These are phyloP conservation scores for Bombus waltoni DNA, from an alignment of 1,140 invertebrate species.

Conservation along the genomic window DNA sequence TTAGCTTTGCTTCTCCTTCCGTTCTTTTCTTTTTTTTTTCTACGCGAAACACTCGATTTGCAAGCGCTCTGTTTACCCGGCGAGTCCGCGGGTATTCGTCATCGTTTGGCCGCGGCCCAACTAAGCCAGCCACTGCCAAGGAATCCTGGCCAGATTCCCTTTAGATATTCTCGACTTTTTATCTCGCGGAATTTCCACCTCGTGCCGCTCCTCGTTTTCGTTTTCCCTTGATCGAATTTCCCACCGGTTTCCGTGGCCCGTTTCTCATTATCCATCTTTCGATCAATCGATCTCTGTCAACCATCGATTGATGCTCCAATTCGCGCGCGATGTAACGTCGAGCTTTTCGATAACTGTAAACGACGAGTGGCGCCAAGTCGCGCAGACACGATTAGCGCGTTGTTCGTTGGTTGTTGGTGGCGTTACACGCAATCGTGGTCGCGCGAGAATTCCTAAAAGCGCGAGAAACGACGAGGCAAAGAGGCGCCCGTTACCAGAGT, in stretches of 20 bases:
- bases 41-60: conserved; percentile 41
- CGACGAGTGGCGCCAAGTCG: neutral
- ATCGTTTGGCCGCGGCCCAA: conserved; percentile 77
- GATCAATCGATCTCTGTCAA: neutral
- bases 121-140: conserved; percentile 74
- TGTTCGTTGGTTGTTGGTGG: neutral
- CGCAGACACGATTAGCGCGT: neutral
- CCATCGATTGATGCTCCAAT: neutral
- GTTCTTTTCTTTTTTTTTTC: conserved; percentile 8
- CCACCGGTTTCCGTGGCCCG: neutral
- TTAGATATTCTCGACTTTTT: conserved; percentile 68
- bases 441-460: conserved; percentile 22
- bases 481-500: neutral
- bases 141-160: conserved; percentile 72
- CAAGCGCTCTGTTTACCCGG: conserved; percentile 56
- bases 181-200: conserved; percentile 56
- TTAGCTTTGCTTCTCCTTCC: conserved; percentile 9
- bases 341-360: neutral
- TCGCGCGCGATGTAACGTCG: neutral
- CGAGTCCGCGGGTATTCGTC: conserved; percentile 72
- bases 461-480: neutral
- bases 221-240: conserved; percentile 45
- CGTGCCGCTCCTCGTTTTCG: conserved; percentile 51
- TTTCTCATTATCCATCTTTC: neutral
- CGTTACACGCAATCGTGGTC: neutral